Evolutionary conservation across 1,140 invertebrate genomes (phyloP).

Genomic region (Mercenaria mercenaria): DNA sequence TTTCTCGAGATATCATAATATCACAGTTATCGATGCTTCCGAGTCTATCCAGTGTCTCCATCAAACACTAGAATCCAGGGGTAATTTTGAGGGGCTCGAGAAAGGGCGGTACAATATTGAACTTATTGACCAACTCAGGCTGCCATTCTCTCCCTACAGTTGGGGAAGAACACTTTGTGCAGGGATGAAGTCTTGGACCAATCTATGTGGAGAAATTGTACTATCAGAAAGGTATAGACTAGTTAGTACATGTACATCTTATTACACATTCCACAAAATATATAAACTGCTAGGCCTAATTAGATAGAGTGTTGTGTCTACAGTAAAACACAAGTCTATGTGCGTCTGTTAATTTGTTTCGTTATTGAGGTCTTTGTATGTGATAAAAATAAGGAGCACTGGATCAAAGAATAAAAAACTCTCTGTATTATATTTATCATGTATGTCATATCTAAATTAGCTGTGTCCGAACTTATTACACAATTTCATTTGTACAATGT

Average conservation of each 20-base stretch:
- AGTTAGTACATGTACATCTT: conserved; percentile 2
- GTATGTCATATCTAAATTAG: no score
- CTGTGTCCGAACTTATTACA: no score
- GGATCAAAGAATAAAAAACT: no score
- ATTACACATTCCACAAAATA: not conserved
- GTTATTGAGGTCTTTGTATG: no score
- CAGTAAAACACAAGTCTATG: no score
- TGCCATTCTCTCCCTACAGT: conserved; percentile 23
- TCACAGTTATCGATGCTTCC: conserved; percentile 74
- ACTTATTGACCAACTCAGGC: conserved; percentile 10
- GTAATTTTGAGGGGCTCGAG: conserved; percentile 51
- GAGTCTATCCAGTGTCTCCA: conserved; percentile 75
- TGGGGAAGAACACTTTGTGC: conserved; percentile 56
- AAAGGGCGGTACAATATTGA: conserved; percentile 61
- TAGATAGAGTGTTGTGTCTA: no score
- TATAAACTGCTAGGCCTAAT: not conserved
- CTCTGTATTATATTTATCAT: no score
- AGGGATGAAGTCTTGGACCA: conserved; percentile 28
- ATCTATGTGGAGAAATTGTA: conserved; percentile 46
- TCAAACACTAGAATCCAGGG: conserved; percentile 70
- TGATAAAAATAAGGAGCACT: no score
- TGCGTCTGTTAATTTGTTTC: no score
- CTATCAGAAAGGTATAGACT: conserved; percentile 29
- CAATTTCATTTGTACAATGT: no score
- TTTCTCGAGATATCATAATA: conserved; percentile 63